phyloP scores from a whole-genome alignment of 2,888 invertebrate species.

The Drosophila neutralis region DNA sequence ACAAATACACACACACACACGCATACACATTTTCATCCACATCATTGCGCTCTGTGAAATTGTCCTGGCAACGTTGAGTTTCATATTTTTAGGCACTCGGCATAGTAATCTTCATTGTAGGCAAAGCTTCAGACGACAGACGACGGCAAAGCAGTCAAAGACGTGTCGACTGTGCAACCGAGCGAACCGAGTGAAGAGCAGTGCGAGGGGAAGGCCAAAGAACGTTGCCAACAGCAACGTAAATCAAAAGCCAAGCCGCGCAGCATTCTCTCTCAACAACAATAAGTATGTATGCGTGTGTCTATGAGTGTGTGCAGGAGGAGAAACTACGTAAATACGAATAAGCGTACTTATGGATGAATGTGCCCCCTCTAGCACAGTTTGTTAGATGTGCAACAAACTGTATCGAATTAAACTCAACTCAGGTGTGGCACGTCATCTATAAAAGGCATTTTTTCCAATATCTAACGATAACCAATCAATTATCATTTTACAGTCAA shows the following conservation, averaged over 20 bases:
- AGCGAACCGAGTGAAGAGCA: conserved; percentile 3
- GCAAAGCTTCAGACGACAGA: conserved; percentile 45
- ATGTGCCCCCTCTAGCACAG: conserved; percentile 18
- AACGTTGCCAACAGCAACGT: conserved; percentile 55
- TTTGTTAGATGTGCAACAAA: conserved; percentile 38
- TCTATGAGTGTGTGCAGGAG: conserved; percentile 5
- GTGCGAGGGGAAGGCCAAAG: background rate
- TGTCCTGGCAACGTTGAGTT: conserved; percentile 65
- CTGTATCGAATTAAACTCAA: conserved; percentile 29
- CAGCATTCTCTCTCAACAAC: conserved; percentile 58
- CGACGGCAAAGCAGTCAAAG: conserved; percentile 29
- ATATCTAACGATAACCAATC: conserved; percentile 26
- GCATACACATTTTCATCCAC: conserved; percentile 9
- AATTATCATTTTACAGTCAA: conserved; percentile 19
- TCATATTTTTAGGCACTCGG: conserved; percentile 59
- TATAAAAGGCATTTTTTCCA: conserved; percentile 15
- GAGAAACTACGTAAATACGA: conserved; percentile 24
- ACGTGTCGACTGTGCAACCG: conserved; percentile 37
- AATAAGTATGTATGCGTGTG: conserved; percentile 33
- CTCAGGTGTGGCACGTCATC: conserved; percentile 28
- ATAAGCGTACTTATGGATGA: conserved; percentile 39
- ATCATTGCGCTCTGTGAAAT: conserved; percentile 53
- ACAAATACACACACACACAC: conserved; percentile 15
- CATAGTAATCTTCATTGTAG: conserved; percentile 47
- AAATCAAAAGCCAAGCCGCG: conserved; percentile 60